phyloP scores from a whole-genome alignment of 2,797 vertebrate species.

The Tangara arthus region DNA sequence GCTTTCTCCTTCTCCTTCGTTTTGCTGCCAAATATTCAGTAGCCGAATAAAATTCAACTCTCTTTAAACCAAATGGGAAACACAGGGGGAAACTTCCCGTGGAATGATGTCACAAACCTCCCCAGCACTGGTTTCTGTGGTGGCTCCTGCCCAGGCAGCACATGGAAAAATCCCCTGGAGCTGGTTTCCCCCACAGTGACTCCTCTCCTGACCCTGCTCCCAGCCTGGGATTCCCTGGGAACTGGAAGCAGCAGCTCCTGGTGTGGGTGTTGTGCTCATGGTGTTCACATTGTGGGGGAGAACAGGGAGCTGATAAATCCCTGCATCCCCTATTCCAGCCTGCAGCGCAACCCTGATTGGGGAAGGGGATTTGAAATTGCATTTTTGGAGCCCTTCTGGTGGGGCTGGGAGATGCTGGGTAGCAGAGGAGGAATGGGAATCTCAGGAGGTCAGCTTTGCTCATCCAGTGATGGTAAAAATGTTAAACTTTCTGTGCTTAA shows the following conservation, averaged over 20 bases:
- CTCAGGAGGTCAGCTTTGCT: not conserved
- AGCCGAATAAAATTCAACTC: not conserved
- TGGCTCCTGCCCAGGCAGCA: not conserved
- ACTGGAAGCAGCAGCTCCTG: not conserved
- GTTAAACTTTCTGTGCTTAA: not conserved
- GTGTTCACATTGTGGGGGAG: not conserved
- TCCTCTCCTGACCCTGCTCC: not conserved
- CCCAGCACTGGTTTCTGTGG: not conserved
- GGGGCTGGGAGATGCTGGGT: fast-evolving
- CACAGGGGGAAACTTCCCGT: not conserved
- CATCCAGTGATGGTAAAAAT: not conserved
- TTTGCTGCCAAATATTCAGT: not conserved
- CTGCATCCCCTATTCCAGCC: not conserved
- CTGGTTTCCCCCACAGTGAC: not conserved
- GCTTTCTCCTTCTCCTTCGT: not conserved
- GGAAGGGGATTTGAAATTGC: not conserved
- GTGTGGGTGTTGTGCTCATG: not conserved
- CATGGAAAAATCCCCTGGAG: not conserved
- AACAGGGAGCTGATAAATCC: not conserved
- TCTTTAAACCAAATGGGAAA: not conserved
- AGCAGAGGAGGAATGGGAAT: not conserved
- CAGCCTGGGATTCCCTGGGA: not conserved
- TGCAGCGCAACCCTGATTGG: not conserved
- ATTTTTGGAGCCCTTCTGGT: not conserved
- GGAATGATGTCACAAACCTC: not conserved